Evolutionary conservation across 2,113 vertebrate species (phyloP), one percentile per base, ranked within the genome.

Genomic region (Cynocephalus volans): DNA sequence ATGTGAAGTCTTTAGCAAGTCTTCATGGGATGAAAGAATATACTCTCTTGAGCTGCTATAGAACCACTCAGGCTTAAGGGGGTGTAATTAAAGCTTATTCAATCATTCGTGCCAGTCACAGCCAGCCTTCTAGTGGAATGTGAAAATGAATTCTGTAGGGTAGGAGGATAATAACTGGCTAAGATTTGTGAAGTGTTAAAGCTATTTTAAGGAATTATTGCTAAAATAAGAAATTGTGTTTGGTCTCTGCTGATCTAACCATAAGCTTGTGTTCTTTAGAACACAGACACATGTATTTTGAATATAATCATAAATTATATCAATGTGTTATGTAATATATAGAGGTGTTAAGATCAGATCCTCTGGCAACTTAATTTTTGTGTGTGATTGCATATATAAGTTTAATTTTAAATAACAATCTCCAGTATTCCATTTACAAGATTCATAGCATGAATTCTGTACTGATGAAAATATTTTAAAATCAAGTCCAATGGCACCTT

Each of bases 41-140:
- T 56, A 0, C 24, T 93, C 33, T 97, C 0, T 0, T 90, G n/a
- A 97, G 15, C n/a, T 67, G 31, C 89, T 96, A 89, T 45, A 82
- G 70, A 97, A 13, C 1, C 54, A 31, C 95, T 98, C 48, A 58
- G 76, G 96, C 88, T 94, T 97, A 70, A 13, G 97, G 10, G 58
- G 90, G 67, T 96, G 31, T 97, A 97, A 97, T 96, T 98, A 97
- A 97, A 95, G 26, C 60, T 92, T 76, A 86, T 97, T 97, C 77
- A 96, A 41, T 97, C 95, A 91, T 89, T 96, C 96, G 11, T 88
- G 60, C 69, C 88, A 95, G 26, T 52, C 91, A 89, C 91, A 97
- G n/a, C 48, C 17, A 5, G n/a, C n/a, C 86, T 96, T 96, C 50
- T 67, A 31, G 65, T 85, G 91, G 41, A 84, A 95, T 8, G 0